phyloP scores from a whole-genome alignment of 2,888 invertebrate species.

The Amblyjoppa fuscipennis region DNA sequence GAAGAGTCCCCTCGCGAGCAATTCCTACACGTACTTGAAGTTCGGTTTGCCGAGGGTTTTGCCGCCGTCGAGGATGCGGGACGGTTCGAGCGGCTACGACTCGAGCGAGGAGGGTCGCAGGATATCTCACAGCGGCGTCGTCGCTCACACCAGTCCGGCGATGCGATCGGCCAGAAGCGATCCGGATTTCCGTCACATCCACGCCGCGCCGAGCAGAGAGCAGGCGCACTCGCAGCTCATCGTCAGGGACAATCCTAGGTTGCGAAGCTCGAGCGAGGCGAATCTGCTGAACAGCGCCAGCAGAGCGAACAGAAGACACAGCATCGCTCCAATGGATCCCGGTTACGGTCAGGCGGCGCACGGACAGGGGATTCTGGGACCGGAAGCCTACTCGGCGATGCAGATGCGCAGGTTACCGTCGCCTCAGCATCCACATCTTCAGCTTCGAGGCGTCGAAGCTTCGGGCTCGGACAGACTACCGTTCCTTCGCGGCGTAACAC shows the following conservation, averaged over 20 bases:
- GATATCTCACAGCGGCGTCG: slow-evolving; percentile 85
- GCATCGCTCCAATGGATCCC: slow-evolving; percentile 83
- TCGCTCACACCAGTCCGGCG: slow-evolving; percentile 87
- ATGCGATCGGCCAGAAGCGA: slow-evolving; percentile 93
- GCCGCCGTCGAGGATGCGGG: slow-evolving; percentile 90
- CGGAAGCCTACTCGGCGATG: slow-evolving; percentile 71
- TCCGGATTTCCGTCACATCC: slow-evolving; percentile 90
- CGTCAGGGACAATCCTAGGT: slow-evolving; percentile 77
- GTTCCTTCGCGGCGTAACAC: slow-evolving; percentile 87
- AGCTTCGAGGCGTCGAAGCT: slow-evolving; percentile 81
- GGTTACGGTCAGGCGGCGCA: slow-evolving; percentile 75
- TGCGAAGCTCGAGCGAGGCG: slow-evolving; percentile 93
- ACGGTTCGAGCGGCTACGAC: slow-evolving; percentile 97
- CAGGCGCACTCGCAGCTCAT: slow-evolving; percentile 79
- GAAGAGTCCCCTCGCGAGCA: slow-evolving; percentile 94
- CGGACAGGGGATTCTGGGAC: slow-evolving; percentile 70
- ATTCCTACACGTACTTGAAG: slow-evolving; percentile 97
- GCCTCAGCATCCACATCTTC: slow-evolving; percentile 82
- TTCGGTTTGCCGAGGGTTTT: slow-evolving; percentile 97
- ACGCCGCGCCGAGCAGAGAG: slow-evolving; percentile 75
- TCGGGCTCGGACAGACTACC: slow-evolving; percentile 72
- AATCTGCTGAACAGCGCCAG: slow-evolving; percentile 88
- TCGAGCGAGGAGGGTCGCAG: slow-evolving; percentile 90
- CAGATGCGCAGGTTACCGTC: slow-evolving; percentile 68
- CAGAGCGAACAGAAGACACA: slow-evolving; percentile 80